These are phyloP conservation scores for Tenualosa thibaudeaui DNA, from an alignment of 2,797 vertebrate species.

Conservation along the genomic window DNA sequence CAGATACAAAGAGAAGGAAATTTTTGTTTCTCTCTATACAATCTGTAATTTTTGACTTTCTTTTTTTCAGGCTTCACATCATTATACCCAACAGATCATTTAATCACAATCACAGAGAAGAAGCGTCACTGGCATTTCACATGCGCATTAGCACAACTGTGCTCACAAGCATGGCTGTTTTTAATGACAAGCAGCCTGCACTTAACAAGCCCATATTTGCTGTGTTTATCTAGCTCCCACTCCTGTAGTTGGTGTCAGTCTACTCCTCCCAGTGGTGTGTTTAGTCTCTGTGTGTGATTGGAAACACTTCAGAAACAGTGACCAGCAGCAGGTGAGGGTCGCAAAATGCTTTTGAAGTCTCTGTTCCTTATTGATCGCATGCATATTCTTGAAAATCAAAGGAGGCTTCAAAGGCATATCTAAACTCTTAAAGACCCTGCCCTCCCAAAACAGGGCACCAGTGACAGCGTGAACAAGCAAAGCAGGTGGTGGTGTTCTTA, in stretches of 20 bases:
- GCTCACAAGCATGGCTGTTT: slow-evolving; percentile 20
- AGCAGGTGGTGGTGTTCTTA: slow-evolving; percentile 76
- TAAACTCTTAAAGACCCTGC: slow-evolving; percentile 77
- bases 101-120: slow-evolving; percentile 22
- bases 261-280: slow-evolving; percentile 63
- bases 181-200: slow-evolving; percentile 30
- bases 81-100: slow-evolving; percentile 23
- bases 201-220: slow-evolving; percentile 42
- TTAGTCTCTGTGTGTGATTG: slow-evolving; percentile 69
- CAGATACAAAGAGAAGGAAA: slow-evolving; percentile 12
- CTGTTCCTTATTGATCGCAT: slow-evolving; percentile 76
- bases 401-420: slow-evolving; percentile 77
- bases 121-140: slow-evolving; percentile 17
- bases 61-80: slow-evolving; percentile 26
- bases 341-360: slow-evolving; percentile 81
- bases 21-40: slow-evolving; percentile 17
- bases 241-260: slow-evolving; percentile 41
- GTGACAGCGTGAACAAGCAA: slow-evolving; percentile 78
- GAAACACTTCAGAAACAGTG: slow-evolving; percentile 83
- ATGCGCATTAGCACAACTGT: slow-evolving; percentile 15
- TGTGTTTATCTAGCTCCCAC: slow-evolving; percentile 40
- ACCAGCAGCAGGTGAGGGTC: slow-evolving; percentile 83
- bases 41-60: slow-evolving; percentile 22
- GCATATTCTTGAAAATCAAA: slow-evolving; percentile 85
- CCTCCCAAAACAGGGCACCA: slow-evolving; percentile 67